Base-by-base conservation (phyloP, 2,113 vertebrate genomes). In the Colinus virginianus region DNA sequence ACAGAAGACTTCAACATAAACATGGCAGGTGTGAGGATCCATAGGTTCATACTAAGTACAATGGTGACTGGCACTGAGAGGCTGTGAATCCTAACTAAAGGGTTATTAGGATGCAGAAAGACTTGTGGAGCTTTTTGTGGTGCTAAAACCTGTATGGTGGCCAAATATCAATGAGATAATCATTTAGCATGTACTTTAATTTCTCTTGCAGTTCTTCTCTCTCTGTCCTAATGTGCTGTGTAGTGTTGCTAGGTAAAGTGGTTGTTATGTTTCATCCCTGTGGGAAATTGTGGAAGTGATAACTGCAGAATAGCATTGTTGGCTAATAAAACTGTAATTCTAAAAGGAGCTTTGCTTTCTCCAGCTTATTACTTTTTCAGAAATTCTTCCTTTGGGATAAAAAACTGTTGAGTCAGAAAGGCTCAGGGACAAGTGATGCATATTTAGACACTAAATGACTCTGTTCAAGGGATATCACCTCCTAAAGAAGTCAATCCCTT, bases 361-460 rank as follows among this genome's bases (percentile, higher is more conserved):
- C 59, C 59, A 42, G 67, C 72, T 83, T 91, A 78, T 91, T 95
- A 42, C 61, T 90, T 96, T 91, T 77, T 78, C 28, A 58, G 63
- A 71, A 75, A 90, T 85, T 88, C 61, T 90, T 94, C 93, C 82
- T 90, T 78, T 85, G 91, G 84, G 87, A 85, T 90, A 82, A 93
- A 84, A 87, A 49, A 11, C 19, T 70, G 67, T 82, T 74, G 88
- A 85, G 34, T 93, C 63, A 87, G 84, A 86, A 89, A 70, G 61
- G 22, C 20, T 46, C 20, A 72, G 30, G 42, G 64, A 71, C 25
- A 78, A 80, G 20, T 36, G 61, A 48, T 74, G 12, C 3, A 9
- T 18, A 30, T 61, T 86, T 77, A 67, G 61, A 46, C 70, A 40
- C 13, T 64, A 61, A 51, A 82, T 61, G n/a, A 55, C 8, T 66